Evolutionary conservation across 2,797 vertebrate species (phyloP), one percentile per base, ranked within the genome.

Genomic region (Ara ararauna): DNA sequence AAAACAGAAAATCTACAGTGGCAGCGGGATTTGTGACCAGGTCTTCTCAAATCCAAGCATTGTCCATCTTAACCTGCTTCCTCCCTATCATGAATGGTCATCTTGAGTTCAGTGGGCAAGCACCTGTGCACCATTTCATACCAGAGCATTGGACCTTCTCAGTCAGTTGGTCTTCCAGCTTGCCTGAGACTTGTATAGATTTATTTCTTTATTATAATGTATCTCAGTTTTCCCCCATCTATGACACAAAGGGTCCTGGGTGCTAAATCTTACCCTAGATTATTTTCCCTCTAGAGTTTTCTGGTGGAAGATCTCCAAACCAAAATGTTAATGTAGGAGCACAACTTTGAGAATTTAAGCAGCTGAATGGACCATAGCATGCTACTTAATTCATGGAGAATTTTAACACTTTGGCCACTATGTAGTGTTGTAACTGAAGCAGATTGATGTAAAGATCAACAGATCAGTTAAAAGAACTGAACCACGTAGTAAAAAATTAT

Each of bases 1-100:
- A 0, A 72, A 82, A 45, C 3, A 60, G 50, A 78, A 78, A 56
- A 42, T 42, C n/a, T 64, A 30, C 18, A 42, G 34, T 38, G 58
- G 58, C 64, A 50, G 58, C 1, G 3, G 76, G 20, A 64, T 67
- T 94, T 90, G 34, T 29, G 14, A 17, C 34, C 10, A 9, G 38
- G 4, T 77, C 62, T 61, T 45, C 40, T 85, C 20, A 48, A 67
- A 60, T 14, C 0, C 2, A 64, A 85, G 54, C 24, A 53, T 54
- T 82, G 67, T 24, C 44, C 58, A 36, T 44, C 67, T 87, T 66
- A 67, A 53, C 8, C 18, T 4, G 2, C 13, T 74, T 89, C 38
- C 14, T 93, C 19, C 22, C 10, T 58, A 0, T 73, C n/a, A 12
- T 0, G 1, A 45, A 51, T 34, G 7, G n/a, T 36, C 15, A 13